Conservation (phyloP, 1,140 invertebrate species). For the Cyclargus thomasi region DNA sequence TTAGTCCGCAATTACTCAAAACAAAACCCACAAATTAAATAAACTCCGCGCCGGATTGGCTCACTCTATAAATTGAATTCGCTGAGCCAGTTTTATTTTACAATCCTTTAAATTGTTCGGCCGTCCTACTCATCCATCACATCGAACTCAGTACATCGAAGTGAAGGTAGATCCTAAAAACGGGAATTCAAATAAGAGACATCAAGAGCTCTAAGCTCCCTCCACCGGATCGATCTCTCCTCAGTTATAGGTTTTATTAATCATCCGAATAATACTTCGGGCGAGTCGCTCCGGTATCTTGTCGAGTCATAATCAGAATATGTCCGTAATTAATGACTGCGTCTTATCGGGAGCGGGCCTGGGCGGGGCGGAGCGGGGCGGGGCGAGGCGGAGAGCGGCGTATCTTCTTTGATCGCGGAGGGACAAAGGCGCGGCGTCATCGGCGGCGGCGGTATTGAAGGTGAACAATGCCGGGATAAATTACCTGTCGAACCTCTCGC, state of each 20-base stretch:
- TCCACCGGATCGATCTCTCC: background rate
- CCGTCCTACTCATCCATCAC: too few relatives aligned
- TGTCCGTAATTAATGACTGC: conserved; percentile 3
- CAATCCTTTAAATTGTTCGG: background rate
- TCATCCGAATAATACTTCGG: background rate
- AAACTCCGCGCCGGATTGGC: background rate
- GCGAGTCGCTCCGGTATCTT: background rate
- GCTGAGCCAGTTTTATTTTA: background rate
- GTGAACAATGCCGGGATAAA: conserved; percentile 9
- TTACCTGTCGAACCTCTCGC: conserved; percentile 11
- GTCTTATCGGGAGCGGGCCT: background rate
- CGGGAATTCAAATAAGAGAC: too few relatives aligned
- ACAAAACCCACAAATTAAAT: background rate
- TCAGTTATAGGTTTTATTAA: background rate
- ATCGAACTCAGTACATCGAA: too few relatives aligned
- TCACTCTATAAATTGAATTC: background rate
- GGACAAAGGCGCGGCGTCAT: background rate
- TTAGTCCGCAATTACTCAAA: background rate
- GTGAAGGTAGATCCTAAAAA: too few relatives aligned
- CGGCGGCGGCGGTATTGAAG: background rate
- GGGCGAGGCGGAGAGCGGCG: background rate
- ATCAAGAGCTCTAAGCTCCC: too few relatives aligned
- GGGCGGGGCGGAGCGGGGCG: background rate
- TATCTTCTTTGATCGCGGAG: conserved; percentile 3
- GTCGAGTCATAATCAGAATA: conserved; percentile 1